These are phyloP conservation scores for Melanerpes formicivorus DNA, from an alignment of 2,113 vertebrate species.

Conservation along the genomic window DNA sequence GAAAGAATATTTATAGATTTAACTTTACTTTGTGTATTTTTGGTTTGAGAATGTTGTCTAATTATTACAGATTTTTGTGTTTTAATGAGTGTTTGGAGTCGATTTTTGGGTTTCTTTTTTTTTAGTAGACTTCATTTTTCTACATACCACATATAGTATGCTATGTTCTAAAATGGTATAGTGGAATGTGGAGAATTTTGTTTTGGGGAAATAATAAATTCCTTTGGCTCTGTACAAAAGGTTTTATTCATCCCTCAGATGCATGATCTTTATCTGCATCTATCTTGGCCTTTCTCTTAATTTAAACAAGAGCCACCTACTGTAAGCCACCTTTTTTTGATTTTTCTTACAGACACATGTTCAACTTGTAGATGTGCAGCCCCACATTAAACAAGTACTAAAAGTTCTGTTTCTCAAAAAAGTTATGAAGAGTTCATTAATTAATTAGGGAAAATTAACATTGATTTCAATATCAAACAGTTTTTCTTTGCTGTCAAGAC, in stretches of 20 bases:
- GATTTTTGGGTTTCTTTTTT: not conserved
- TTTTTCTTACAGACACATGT: not conserved
- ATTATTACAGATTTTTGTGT: not conserved
- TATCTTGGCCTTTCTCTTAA: conserved; percentile 19
- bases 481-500: not conserved
- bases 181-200: conserved; percentile 51
- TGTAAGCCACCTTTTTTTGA: not conserved
- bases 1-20: not conserved
- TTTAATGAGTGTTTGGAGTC: not conserved
- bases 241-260: conserved; percentile 55
- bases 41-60: not conserved
- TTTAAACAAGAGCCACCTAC: conserved; percentile 42
- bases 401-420: not conserved
- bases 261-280: conserved; percentile 24
- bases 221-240: conserved; percentile 36
- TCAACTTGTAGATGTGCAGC: not conserved
- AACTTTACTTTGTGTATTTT: not conserved
- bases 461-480: not conserved
- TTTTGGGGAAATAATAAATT: conserved; percentile 66
- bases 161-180: conserved; percentile 25
- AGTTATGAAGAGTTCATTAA: not conserved
- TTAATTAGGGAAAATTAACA: not conserved
- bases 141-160: conserved; percentile 2
- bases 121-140: conserved; percentile 4
- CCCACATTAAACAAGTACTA: not conserved